Conservation (phyloP, 2,113 vertebrate genomes). For the Aegotheles bennettii region DNA sequence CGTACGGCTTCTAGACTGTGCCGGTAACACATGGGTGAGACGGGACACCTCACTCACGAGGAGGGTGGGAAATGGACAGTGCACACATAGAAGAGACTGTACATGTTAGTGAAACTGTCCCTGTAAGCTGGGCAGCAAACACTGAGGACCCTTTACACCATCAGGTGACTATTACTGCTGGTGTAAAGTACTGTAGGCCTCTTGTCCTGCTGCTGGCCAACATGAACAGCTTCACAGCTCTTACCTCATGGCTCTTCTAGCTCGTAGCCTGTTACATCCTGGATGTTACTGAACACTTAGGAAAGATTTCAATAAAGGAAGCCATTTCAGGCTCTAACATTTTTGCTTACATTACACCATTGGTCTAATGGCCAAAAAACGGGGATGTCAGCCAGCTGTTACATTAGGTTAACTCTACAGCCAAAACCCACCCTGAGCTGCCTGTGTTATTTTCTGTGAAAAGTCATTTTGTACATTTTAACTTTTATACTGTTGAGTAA, state of each 20-base stretch:
- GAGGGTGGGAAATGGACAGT: not conserved
- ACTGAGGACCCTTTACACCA: not conserved
- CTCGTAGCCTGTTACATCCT: not conserved
- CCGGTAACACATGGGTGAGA: not conserved
- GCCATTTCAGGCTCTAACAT: not conserved
- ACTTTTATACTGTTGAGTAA: not conserved
- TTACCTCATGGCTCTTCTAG: not conserved
- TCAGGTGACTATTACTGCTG: not conserved
- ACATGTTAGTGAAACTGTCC: not conserved
- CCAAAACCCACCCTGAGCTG: not conserved
- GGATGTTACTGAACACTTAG: not conserved
- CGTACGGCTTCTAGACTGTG: slow-evolving; percentile 78
- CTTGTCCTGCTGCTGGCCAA: not conserved
- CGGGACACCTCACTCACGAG: not conserved
- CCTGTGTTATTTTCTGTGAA: not conserved
- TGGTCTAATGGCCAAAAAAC: not conserved
- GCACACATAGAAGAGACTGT: too few relatives aligned
- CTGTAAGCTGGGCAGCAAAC: not conserved
- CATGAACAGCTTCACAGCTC: not conserved
- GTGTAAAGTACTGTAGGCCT: not conserved
- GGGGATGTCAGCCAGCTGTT: not conserved
- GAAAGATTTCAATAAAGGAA: not conserved
- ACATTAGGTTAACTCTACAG: not conserved
- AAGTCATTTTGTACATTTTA: not conserved
- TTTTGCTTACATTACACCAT: too few relatives aligned